A percentile compares a stretch with the other conserved stretches of the same genome.
phyloP scores from a whole-genome alignment of 2,797 vertebrate genomes.

The Sebastiscus tertius region DNA sequence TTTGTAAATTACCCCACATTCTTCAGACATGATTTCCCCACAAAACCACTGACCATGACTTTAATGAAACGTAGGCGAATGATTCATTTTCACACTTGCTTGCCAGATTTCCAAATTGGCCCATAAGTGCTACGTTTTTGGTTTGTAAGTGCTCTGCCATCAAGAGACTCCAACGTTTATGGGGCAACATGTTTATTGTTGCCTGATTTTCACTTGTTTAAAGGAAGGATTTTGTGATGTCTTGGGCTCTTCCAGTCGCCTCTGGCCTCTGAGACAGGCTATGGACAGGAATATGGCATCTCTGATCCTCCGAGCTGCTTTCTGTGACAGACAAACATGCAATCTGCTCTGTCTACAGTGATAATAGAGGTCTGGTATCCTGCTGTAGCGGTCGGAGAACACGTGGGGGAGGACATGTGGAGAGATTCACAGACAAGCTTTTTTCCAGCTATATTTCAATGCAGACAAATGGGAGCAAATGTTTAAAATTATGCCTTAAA shows the following conservation, averaged over 20 bases:
- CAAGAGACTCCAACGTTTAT: neutral
- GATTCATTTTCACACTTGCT: constrained; percentile 33
- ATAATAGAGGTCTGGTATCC: constrained; percentile 5
- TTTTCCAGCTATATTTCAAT: constrained; percentile 1
- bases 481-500: neutral
- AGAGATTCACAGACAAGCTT: neutral
- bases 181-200: neutral
- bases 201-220: constrained; percentile 1
- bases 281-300: constrained; percentile 54
- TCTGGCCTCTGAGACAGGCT: constrained; percentile 41
- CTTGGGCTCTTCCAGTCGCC: constrained; percentile 27
- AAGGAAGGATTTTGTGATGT: constrained; percentile 2
- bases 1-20: neutral
- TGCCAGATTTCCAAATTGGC: constrained; percentile 21
- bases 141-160: constrained; percentile 4
- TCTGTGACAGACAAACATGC: constrained; percentile 10
- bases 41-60: constrained; percentile 21
- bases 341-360: constrained; percentile 10
- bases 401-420: neutral
- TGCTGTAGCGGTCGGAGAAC: neutral
- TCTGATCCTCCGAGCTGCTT: constrained; percentile 39
- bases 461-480: constrained; percentile 3
- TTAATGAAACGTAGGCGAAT: neutral
- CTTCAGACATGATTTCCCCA: constrained; percentile 2
- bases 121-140: neutral